Evolutionary conservation across 2,888 invertebrate species (phyloP), one percentile per base, ranked within the genome.

Genomic region (Lordiphosa andalusiaca): DNA sequence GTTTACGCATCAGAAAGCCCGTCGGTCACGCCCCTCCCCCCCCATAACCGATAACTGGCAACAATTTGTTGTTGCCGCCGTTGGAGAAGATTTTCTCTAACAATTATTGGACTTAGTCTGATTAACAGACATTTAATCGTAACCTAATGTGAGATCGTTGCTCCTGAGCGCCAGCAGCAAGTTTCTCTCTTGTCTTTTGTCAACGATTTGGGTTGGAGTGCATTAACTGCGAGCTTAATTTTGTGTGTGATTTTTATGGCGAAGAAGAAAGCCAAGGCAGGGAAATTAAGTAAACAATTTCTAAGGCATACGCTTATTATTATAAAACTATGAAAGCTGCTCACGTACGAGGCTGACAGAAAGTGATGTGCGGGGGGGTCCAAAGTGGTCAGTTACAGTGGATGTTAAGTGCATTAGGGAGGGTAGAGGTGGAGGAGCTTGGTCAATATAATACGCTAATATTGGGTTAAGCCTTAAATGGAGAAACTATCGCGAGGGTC

Each of bases 1-100:
- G 54, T 80, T 80, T 61, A 84, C 61, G 78, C 78, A 82, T 75
- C 78, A 75, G 50, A 69, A 69, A 62, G 41, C 62, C 38, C 36
- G 25, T 52, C 38, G 33, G 25, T 52, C 16, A 38, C 50, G 44
- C 16, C 16, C 16, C 16, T 16, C 16, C 16, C 38, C 46, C 21
- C 30, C 48, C 16, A 4, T 39, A 21, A 37, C 13, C 21, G 19
- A 51, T 35, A 40, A 37, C 41, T 47, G 37, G 23, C 6, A 12
- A 9, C 44, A 39, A 48, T 46, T 44, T 49, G 56, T 30, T 12
- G 16, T 16, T 1, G 36, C 12, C 12, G 21, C 25, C 6, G 16
- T 37, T 37, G n/a, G 37, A 10, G 44, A 66, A 54, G 44, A 69
- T 64, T 73, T 76, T 76, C 73, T 44, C 62, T 47, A 48, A 35